Percentiles rank a stretch among this genome's conserved stretches.
Conservation (phyloP, 2,113 vertebrate genomes). For the Litocranius walleri region DNA sequence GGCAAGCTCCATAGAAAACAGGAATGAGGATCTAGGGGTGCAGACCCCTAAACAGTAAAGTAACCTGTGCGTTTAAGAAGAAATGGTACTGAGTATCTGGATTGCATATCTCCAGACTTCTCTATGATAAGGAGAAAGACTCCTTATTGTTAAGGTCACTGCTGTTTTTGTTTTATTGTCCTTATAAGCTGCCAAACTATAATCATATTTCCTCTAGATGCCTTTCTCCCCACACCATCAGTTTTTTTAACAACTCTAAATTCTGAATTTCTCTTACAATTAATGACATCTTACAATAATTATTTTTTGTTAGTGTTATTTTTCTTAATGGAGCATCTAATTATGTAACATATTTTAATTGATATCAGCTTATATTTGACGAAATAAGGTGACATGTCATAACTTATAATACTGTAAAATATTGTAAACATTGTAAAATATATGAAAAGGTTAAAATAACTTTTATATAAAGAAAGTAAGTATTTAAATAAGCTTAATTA, state of each 20-base stretch:
- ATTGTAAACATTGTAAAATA: background rate
- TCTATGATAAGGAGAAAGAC: background rate
- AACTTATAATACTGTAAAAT: background rate
- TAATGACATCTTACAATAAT: background rate
- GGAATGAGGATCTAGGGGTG: background rate
- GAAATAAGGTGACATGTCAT: background rate
- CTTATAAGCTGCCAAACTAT: background rate
- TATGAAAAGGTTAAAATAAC: background rate
- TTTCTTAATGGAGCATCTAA: constrained; percentile 17
- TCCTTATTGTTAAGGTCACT: background rate
- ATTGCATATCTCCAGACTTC: background rate
- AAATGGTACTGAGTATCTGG: background rate
- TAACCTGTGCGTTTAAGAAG: background rate
- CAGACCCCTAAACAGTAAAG: background rate
- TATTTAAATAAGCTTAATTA: constrained; percentile 1
- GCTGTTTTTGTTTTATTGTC: background rate
- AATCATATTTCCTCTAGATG: background rate
- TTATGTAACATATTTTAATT: constrained; percentile 34
- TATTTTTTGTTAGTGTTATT: background rate
- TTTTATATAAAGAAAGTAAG: constrained; percentile 6
- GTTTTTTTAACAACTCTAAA: constrained; percentile 17
- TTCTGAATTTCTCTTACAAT: background rate
- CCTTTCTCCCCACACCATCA: background rate
- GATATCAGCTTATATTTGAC: constrained; percentile 26
- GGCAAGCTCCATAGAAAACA: background rate